These are phyloP conservation scores for Eupithecia vulgata DNA, from an alignment of 2,888 invertebrate species.

Conservation along the genomic window DNA sequence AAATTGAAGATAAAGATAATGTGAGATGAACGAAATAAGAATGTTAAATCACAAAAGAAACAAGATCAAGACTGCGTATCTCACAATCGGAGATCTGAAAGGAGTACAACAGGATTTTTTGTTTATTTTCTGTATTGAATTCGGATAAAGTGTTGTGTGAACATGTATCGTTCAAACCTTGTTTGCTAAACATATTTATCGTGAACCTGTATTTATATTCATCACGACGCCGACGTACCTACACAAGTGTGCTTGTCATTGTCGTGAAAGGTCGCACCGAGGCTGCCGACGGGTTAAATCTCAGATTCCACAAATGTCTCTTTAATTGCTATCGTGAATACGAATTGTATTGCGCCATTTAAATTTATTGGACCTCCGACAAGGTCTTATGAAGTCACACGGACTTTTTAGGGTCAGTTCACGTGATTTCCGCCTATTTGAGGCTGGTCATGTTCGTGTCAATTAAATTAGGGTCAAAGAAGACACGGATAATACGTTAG, in stretches of 20 bases:
- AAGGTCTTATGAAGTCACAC: conserved; percentile 12
- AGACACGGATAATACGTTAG: background rate
- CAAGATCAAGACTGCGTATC: background rate
- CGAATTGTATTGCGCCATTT: conserved; percentile 18
- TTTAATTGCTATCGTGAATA: conserved; percentile 31
- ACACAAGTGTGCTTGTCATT: conserved; percentile 19
- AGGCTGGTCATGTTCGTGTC: background rate
- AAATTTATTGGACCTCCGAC: conserved; percentile 12
- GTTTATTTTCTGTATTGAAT: conserved; percentile 1
- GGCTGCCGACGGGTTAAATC: conserved; percentile 22
- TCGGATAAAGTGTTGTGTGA: background rate
- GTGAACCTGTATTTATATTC: conserved; percentile 17
- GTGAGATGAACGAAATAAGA: background rate
- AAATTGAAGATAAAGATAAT: background rate
- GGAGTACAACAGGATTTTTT: background rate
- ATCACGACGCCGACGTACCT: conserved; percentile 15
- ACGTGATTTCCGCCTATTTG: background rate
- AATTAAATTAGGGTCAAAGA: background rate
- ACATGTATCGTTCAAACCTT: background rate
- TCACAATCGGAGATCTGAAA: background rate
- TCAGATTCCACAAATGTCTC: conserved; percentile 25
- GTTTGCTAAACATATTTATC: conserved; percentile 1
- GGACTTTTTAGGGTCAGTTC: conserved; percentile 3
- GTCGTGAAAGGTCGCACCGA: conserved; percentile 30
- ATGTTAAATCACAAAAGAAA: background rate